phyloP scores from a whole-genome alignment of 2,113 vertebrate genomes.

The Cromileptes altivelis region DNA sequence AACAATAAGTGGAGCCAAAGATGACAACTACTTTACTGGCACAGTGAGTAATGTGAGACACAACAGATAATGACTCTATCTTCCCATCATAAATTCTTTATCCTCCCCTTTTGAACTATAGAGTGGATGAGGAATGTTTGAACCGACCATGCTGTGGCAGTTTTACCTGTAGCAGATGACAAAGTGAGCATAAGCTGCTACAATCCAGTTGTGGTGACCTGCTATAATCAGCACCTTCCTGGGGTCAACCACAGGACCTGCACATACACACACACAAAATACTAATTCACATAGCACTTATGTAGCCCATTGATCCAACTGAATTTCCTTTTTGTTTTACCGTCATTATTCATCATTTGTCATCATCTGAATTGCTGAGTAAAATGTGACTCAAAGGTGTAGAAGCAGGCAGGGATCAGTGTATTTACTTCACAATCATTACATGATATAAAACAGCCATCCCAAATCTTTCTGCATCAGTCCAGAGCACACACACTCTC shows the following conservation, averaged over 20 bases:
- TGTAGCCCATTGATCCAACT: not conserved
- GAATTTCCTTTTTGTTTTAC: not conserved
- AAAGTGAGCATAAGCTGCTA: conserved; percentile 96
- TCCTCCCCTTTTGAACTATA: not conserved
- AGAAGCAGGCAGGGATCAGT: not conserved
- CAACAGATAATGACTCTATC: conserved; percentile 14
- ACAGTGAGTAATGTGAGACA: conserved; percentile 36
- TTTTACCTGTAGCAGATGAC: conserved; percentile 98
- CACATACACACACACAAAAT: conserved; percentile 1
- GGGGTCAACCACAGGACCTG: conserved; percentile 93
- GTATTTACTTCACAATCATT: not conserved
- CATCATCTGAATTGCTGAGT: not conserved
- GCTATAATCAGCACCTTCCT: conserved; percentile 96
- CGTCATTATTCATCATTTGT: not conserved
- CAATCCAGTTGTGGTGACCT: conserved; percentile 99
- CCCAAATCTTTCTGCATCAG: not conserved
- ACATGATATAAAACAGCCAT: not conserved
- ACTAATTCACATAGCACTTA: conserved; percentile 1
- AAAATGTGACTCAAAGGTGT: not conserved
- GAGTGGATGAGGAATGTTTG: not conserved
- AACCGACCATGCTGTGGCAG: not conserved
- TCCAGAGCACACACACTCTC: not conserved
- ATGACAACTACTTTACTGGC: not conserved
- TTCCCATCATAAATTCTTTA: conserved; percentile 32
- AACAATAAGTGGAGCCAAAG: not conserved